Base-by-base conservation (phyloP, 35 echinoderm and acorn worm genomes). In the Strongylocentrotus purpuratus region DNA sequence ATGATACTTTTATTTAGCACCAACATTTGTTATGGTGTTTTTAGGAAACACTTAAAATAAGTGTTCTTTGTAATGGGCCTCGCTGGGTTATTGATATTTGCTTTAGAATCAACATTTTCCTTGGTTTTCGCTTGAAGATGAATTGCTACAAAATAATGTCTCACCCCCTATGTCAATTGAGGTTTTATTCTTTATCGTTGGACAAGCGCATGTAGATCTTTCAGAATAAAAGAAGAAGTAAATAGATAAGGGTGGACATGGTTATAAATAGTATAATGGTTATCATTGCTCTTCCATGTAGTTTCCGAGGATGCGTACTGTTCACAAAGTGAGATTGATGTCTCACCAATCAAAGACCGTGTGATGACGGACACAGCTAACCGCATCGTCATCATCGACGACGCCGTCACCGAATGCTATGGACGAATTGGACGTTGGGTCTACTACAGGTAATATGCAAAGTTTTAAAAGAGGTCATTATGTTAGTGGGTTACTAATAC, bases 361-460 rank as follows among this genome's bases (percentile, higher is more conserved):
- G 55, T 98, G 58, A 96, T 98, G 91, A 35, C 92, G 0, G 97
- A 98, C 33, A 47, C 97, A 7, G 85, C 92, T 18, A 98, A 98
- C 61, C 90, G 96, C 12, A 47, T 97, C 12, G 52, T 91, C 31
- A 94, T 98, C 22, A 88, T 98, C 25, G 96, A 98, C 86, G 87
- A 87, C 93, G 55, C 92, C 31, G 95, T 88, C 32, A 85, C 97
- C 25, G 88, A 48, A 14, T 98, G 97, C 52, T 98, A 98, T 46
- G 96, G 97, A 11, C 46, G 94, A 33, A 61, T 98, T 93, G 95
- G 95, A 65, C 55, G 78, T 18, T 98, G 97, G 97, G 33, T 94
- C 11, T 98, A 95, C 86, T 98, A 96, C 94, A 97, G 61, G 61
- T 70, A 70, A 50, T 8, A 50, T 50, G 48, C 48, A 50, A 50